Base-by-base conservation (phyloP, 2,888 invertebrate species). In the Helicoverpa assulta region DNA sequence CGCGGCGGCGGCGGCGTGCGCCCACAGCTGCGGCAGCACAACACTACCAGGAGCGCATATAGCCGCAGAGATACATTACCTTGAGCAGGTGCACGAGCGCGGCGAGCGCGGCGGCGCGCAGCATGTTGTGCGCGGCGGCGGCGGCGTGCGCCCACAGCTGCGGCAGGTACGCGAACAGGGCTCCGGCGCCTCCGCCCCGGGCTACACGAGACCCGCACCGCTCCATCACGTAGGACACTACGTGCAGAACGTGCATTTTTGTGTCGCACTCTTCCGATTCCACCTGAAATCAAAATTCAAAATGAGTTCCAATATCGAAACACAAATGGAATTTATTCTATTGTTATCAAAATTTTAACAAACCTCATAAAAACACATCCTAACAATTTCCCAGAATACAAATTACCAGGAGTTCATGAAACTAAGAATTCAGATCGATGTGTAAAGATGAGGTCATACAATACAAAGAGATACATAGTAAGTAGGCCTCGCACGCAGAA, bases 221-320 rank as follows among this genome's bases (percentile, higher is more conserved):
- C 93, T 99, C 99, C 85, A 99, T 97, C 88, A 99, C 97, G 89
- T 98, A 97, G 55, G 99, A 98, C 91, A 99, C 97, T 70, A 98
- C 98, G 92, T 98, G 98, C 50, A 99, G 96, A 26, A 99, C 98
- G 90, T 98, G 98, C 98, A 99, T 98, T 97, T 99, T 99, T 1
- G 99, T 98, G 91, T 99, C 99, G 94, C 98, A 99, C 93, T 99
- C 99, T 78, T 97, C 96, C 0, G 98, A 98, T 90, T 98, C 98
- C 89, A 98, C 98, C 86, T 99, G 93, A 52, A 14, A 56, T 3
- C 8, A 3, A 33, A 0, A 43, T 43, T 43, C 0, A 5, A 5
- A 43, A 4, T 43, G 4, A 43, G 14, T 40, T 12, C 14, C 40
- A 40, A 40, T 2, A 21, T 21, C 21, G 21, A 40, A 4, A 29